Percentiles rank a stretch among this genome's conserved stretches.
phyloP scores from a whole-genome alignment of 2,113 vertebrate species.

The Pandion haliaetus region DNA sequence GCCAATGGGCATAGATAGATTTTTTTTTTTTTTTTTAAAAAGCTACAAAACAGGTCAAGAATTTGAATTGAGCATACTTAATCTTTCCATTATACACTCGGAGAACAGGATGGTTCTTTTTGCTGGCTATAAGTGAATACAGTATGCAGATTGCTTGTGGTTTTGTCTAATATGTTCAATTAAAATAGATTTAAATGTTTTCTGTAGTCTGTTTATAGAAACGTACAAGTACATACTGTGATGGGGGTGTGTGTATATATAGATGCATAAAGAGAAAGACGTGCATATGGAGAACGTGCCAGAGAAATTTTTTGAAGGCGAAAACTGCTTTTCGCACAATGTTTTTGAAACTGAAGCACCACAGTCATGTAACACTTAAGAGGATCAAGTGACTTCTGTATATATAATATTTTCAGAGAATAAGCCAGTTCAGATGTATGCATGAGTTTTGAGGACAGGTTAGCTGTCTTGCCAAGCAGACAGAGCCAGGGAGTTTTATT shows the following conservation, averaged over 20 bases:
- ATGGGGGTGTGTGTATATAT: background rate
- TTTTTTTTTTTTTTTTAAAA: background rate
- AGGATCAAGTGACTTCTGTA: background rate
- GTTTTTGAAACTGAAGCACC: background rate
- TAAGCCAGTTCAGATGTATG: background rate
- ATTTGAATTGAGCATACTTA: background rate
- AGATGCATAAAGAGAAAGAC: background rate
- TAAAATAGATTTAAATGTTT: background rate
- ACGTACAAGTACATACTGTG: accelerated
- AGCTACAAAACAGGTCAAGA: background rate
- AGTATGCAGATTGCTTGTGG: background rate
- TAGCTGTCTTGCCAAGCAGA: no score
- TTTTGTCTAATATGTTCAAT: background rate
- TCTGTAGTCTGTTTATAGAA: background rate
- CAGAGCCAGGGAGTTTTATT: background rate
- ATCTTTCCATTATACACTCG: no score
- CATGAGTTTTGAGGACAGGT: background rate
- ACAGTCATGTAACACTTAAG: background rate
- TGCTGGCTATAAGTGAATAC: background rate
- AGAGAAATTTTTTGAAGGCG: background rate
- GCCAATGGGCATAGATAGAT: background rate
- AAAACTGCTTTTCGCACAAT: background rate
- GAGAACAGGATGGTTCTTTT: background rate
- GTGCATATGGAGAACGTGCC: no score
- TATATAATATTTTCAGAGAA: background rate